phyloP scores from a whole-genome alignment of 35 echinoderm and acorn worm species.

The Stichopus chloronotus region DNA sequence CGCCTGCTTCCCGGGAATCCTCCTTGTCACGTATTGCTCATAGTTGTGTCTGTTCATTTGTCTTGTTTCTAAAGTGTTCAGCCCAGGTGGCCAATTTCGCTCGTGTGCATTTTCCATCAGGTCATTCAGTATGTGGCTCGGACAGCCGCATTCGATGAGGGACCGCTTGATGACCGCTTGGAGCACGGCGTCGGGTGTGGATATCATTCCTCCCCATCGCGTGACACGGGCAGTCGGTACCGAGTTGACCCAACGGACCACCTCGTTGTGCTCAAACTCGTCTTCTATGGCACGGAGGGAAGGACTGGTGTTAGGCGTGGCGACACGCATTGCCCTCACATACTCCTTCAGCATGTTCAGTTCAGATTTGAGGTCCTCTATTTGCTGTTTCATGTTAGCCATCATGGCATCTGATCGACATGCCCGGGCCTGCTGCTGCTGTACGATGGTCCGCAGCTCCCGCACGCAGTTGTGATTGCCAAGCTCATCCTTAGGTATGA shows the following conservation, averaged over 20 bases:
- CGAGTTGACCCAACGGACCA: conserved; percentile 95
- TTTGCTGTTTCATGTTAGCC: conserved; percentile 71
- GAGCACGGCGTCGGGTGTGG: conserved; percentile 93
- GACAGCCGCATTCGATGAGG: conserved; percentile 88
- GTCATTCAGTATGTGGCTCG: conserved; percentile 86
- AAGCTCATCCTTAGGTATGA: conserved; percentile 97
- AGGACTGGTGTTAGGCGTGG: conserved; percentile 85
- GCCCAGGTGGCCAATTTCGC: conserved; percentile 93
- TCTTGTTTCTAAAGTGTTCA: conserved; percentile 90
- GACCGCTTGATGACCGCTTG: conserved; percentile 99
- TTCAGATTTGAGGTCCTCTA: conserved; percentile 79
- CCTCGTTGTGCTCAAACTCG: conserved; percentile 95
- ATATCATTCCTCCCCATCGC: conserved; percentile 99
- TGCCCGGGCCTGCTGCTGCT: conserved; percentile 77
- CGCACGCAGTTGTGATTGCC: conserved; percentile 91
- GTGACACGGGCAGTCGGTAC: conserved; percentile 89
- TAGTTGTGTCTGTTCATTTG: conserved; percentile 98
- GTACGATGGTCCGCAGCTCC: conserved; percentile 77
- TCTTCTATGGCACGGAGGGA: conserved; percentile 97
- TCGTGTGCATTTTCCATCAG: conserved; percentile 99
- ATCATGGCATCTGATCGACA: conserved; percentile 73
- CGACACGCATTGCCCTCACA: conserved; percentile 87
- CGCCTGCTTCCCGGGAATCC: conserved; percentile 96
- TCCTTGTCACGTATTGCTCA: conserved; percentile 92
- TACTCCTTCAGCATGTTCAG: conserved; percentile 97